phyloP scores from a whole-genome alignment of 2,797 vertebrate genomes.

The Pantherophis alleghaniensis region DNA sequence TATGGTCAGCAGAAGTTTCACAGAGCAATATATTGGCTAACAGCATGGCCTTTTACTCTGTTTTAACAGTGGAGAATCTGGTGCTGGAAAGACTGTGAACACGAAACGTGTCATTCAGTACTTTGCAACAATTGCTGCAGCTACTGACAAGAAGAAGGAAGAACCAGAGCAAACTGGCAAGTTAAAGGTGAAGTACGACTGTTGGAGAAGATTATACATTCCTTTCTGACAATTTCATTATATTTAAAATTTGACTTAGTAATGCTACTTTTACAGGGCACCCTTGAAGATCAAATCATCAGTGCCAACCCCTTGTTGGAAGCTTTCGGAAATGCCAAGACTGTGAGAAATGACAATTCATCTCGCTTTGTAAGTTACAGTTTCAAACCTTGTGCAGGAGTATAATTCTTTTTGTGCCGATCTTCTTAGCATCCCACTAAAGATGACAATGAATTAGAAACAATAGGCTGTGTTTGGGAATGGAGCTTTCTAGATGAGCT shows the following conservation, averaged over 20 bases:
- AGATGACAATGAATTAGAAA: not conserved
- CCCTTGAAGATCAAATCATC: slow-evolving; percentile 79
- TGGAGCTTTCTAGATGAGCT: no score
- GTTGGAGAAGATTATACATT: not conserved
- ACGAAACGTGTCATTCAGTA: slow-evolving; percentile 95
- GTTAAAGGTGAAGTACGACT: slow-evolving; percentile 60
- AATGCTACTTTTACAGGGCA: slow-evolving; percentile 56
- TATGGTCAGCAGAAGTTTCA: slow-evolving; percentile 5
- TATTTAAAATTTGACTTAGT: not conserved
- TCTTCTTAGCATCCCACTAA: not conserved
- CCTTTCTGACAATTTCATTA: not conserved
- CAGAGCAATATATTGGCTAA: not conserved
- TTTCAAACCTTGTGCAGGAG: not conserved
- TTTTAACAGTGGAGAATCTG: slow-evolving; percentile 83
- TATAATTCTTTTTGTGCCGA: not conserved
- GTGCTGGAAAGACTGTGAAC: slow-evolving; percentile 93
- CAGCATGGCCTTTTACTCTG: slow-evolving; percentile 16
- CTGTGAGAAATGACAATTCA: slow-evolving; percentile 77
- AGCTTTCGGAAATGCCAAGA: slow-evolving; percentile 92
- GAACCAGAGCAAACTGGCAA: slow-evolving; percentile 51
- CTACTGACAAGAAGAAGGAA: slow-evolving; percentile 80
- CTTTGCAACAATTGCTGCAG: slow-evolving; percentile 89
- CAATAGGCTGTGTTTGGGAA: not conserved
- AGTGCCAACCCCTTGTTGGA: slow-evolving; percentile 87
- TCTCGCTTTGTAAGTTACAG: slow-evolving; percentile 57